These are phyloP conservation scores for Drosophila virilis DNA, from an alignment of 1,140 invertebrate species.

Conservation along the genomic window DNA sequence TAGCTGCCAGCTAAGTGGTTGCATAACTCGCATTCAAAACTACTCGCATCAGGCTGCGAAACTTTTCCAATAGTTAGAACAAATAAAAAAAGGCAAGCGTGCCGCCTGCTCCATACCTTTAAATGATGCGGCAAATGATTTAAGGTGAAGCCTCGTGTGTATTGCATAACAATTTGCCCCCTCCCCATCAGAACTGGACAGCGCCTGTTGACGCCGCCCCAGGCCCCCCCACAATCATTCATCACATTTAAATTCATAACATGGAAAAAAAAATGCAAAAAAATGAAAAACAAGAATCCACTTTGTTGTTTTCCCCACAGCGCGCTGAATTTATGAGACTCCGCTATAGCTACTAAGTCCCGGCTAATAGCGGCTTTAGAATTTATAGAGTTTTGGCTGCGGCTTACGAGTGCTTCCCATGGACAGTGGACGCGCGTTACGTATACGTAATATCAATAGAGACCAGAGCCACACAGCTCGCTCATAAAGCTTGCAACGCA, in stretches of 20 bases:
- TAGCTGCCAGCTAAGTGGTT: slow-evolving; percentile 49
- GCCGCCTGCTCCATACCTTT: slow-evolving; percentile 19
- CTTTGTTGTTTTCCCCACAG: slow-evolving; percentile 31
- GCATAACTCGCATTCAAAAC: slow-evolving; percentile 59
- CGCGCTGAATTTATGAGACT: slow-evolving; percentile 43
- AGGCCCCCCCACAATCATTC: slow-evolving; percentile 46
- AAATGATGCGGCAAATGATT: slow-evolving; percentile 58
- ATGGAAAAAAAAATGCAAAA: slow-evolving; percentile 9
- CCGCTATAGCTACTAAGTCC: slow-evolving; percentile 63
- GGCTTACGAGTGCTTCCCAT: slow-evolving; percentile 63
- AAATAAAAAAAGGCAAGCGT: slow-evolving; percentile 23
- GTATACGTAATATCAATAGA: slow-evolving; percentile 64
- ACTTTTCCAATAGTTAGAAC: slow-evolving; percentile 49
- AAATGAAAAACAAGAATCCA: slow-evolving; percentile 25
- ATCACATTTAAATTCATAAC: slow-evolving; percentile 79
- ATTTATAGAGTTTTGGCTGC: slow-evolving; percentile 73
- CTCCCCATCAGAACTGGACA: slow-evolving; percentile 37
- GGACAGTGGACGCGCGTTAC: slow-evolving; percentile 8
- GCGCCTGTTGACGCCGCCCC: slow-evolving; percentile 18
- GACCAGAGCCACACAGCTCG: slow-evolving; percentile 7
- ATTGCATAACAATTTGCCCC: slow-evolving; percentile 55
- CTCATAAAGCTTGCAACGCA: slow-evolving; percentile 4
- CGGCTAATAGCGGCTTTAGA: slow-evolving; percentile 78
- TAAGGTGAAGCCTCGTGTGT: slow-evolving; percentile 50
- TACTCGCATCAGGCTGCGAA: slow-evolving; percentile 32